Base-by-base conservation (phyloP, 2,797 vertebrate genomes). In the Avahi laniger region DNA sequence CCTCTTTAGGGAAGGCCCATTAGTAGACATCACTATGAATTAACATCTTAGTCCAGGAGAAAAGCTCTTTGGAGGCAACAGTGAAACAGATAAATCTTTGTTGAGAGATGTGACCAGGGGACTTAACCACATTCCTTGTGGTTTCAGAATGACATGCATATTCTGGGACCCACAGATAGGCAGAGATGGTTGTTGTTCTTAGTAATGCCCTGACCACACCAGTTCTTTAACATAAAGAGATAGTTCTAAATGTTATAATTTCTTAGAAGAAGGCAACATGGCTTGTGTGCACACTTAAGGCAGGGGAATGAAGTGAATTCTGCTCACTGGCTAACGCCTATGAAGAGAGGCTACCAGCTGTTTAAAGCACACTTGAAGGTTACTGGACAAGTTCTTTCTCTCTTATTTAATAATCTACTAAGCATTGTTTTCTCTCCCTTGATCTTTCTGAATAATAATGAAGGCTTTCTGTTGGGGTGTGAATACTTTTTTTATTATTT, bases 121-220 rank as follows among this genome's bases (percentile, higher is more conserved):
- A 87, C 90, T 94, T 97, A 95, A 97, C 98, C 96, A 63, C 95
- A 86, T 95, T 96, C 96, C 90, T 97, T 97, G 98, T 89, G 97
- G 98, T 97, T 98, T 96, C 93, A 94, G 94, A 97, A 89, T 94
- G 96, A 95, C 96, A 96, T 85, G 95, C 43, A 22, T 63, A 82
- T 93, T 91, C 96, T 94, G 93, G 80, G 93, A 80, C 91, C 24
- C 84, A 63, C 2, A 92, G 96, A 97, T 80, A 96, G 93, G 87
- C 61, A 97, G 75, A 95, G 96, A 97, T 97, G 95, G 89, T 86
- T 96, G 96, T 96, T 70, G 14, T 98, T 98, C 98, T 97, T 46
- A 96, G 98, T 97, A 98, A 91, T 75, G 65, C 78, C 88, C 93
- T 96, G 95, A 97, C 98, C 97, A 95, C 97, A 96, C 94, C 52